Evolutionary conservation across 2,113 vertebrate species (phyloP).

Genomic region (Poeciliopsis prolifica): DNA sequence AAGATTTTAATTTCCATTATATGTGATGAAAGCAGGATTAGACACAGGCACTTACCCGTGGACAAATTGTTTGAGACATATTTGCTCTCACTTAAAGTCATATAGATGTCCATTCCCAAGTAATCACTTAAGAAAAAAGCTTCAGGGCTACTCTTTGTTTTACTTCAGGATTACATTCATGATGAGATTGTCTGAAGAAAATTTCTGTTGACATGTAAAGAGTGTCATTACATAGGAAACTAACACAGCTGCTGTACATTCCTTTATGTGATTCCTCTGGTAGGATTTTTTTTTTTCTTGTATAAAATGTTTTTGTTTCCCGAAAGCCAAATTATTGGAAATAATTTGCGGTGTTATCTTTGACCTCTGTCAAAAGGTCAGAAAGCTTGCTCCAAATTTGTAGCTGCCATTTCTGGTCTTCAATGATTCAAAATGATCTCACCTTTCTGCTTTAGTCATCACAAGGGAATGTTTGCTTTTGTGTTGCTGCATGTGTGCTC

Average conservation of each 20-base stretch:
- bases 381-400: conserved; percentile 44
- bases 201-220: conserved; percentile 28
- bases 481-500: conserved; percentile 57
- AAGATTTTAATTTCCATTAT: conserved; percentile 16
- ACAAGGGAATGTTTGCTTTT: conserved; percentile 60
- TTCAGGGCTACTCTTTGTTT: conserved; percentile 48
- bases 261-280: not conserved
- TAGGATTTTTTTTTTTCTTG: not conserved
- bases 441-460: conserved; percentile 56
- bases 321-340: conserved; percentile 3
- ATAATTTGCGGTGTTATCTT: conserved; percentile 20
- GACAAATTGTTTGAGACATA: conserved; percentile 32
- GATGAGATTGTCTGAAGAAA: conserved; percentile 27
- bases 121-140: conserved; percentile 48
- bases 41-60: conserved; percentile 18
- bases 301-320: not conserved
- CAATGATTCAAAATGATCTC: conserved; percentile 61
- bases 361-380: conserved; percentile 32
- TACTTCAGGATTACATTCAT: conserved; percentile 29
- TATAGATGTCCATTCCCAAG: conserved; percentile 19
- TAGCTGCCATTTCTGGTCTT: conserved; percentile 21
- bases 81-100: conserved; percentile 28
- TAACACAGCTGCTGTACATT: not conserved
- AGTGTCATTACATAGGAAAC: conserved; percentile 16
- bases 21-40: conserved; percentile 17